Evolutionary conservation across 2,113 vertebrate genomes (phyloP), one percentile per base, ranked within the genome.

Genomic region (Brachirus orientalis): DNA sequence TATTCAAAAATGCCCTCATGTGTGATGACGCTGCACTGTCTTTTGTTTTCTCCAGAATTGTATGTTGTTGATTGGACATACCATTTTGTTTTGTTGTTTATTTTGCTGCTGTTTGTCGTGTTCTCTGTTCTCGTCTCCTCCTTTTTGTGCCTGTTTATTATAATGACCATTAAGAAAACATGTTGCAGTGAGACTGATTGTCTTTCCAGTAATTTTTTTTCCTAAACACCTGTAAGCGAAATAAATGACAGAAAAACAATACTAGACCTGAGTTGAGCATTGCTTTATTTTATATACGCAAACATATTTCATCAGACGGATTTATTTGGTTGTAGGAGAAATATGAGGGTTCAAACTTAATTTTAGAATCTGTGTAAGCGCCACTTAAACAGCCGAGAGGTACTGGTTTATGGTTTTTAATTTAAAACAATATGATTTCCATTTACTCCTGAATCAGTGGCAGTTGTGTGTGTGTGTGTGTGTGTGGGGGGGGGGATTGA

Each of bases 191-290:
- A 83, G 70, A 84, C 79, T 72, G 37, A 50, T 78, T 33, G 79
- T 85, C 80, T 86, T 75, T 72, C 51, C 13, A 7, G 7, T 59
- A 75, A 43, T 78, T 85, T 82, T 82, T 84, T 85, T 90, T 87
- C 59, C 48, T 72, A 86, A 86, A 86, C 85, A 88, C 82, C 86
- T 91, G 82, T 91, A 88, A 88, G 87, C 85, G 44, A 79, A 94
- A 92, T 93, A 93, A 93, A 94, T 83, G 58, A 88, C 75, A 51
- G 72, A 81, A 86, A 80, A 82, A 81, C 4, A 80, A 74, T 47
- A 51, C 9, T 48, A 14, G 1, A 8, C 64, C 3, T 54, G 74
- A 73, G 10, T 78, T 48, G 11, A 57, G 41, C 1, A 3, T 78
- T n/a, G n/a, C n/a, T 18, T 67, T 63, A 66, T 0, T 3, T 45